Evolutionary conservation across 2,888 invertebrate species (phyloP).

Genomic region (Brachypterus glaber): DNA sequence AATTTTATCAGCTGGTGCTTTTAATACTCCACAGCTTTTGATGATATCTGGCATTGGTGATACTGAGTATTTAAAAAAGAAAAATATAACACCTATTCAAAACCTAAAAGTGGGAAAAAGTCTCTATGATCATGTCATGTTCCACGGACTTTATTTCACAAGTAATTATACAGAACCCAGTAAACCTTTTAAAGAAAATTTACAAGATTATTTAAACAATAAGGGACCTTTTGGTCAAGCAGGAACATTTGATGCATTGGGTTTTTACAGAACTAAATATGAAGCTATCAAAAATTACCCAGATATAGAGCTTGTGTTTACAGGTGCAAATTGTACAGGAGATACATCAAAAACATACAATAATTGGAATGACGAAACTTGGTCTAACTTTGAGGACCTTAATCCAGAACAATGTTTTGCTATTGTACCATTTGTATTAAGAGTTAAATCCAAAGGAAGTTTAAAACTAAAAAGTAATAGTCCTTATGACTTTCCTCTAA

Average conservation of each 20-base stretch:
- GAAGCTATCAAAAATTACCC: neutral
- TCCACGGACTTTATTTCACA: neutral
- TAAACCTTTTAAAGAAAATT: neutral
- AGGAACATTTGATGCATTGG: neutral
- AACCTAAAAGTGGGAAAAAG: neutral
- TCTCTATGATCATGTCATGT: neutral
- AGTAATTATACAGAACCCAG: neutral
- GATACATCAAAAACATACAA: neutral
- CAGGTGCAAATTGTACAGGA: neutral
- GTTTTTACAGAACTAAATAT: neutral
- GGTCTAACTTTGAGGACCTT: neutral
- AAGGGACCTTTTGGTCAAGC: neutral
- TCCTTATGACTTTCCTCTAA: constrained; percentile 6
- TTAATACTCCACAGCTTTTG: neutral
- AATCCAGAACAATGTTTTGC: neutral
- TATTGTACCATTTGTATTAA: neutral
- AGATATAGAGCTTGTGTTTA: neutral
- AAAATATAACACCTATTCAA: neutral
- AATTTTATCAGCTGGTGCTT: neutral
- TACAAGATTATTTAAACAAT: neutral
- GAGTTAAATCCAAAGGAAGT: constrained; percentile 5
- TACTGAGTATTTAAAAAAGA: neutral
- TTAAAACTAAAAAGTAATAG: constrained; percentile 7
- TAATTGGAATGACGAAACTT: neutral
- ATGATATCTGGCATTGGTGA: neutral